Percentiles rank a stretch among this genome's conserved stretches.
These are phyloP conservation scores for Lasiurus borealis DNA, from an alignment of 2,113 vertebrate genomes.

Conservation along the genomic window DNA sequence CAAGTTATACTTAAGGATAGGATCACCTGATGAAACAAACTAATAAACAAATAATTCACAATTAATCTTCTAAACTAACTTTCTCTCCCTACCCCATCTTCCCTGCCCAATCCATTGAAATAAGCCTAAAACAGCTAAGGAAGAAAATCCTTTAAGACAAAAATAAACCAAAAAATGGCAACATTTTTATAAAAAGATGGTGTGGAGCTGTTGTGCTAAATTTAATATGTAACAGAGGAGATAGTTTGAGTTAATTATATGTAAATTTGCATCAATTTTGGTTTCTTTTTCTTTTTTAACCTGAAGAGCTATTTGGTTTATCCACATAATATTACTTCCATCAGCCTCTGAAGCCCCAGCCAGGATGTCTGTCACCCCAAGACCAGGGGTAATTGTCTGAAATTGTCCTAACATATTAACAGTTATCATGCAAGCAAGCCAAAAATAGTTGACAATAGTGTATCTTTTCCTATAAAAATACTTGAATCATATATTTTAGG, in stretches of 20 bases:
- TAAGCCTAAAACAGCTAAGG: neutral
- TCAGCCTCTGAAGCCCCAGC: neutral
- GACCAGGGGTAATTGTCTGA: accelerated
- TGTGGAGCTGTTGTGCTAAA: neutral
- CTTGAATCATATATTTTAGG: neutral
- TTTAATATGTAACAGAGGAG: neutral
- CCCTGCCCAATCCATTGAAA: neutral
- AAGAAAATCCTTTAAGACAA: neutral
- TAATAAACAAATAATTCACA: neutral
- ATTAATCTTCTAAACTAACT: neutral
- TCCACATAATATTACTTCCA: neutral
- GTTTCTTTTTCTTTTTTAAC: neutral
- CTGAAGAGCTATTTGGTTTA: neutral
- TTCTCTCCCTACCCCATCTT: neutral
- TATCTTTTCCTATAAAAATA: neutral
- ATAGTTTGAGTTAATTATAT: neutral
- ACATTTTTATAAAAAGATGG: neutral
- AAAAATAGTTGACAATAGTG: neutral
- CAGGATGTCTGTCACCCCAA: neutral
- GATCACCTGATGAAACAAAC: neutral
- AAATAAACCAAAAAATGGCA: neutral
- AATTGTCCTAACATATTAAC: neutral
- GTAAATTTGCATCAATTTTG: neutral
- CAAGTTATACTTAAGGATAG: neutral
- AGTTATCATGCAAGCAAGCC: neutral